Conservation (phyloP, 2,113 vertebrate species). For the Calidris pygmaea region DNA sequence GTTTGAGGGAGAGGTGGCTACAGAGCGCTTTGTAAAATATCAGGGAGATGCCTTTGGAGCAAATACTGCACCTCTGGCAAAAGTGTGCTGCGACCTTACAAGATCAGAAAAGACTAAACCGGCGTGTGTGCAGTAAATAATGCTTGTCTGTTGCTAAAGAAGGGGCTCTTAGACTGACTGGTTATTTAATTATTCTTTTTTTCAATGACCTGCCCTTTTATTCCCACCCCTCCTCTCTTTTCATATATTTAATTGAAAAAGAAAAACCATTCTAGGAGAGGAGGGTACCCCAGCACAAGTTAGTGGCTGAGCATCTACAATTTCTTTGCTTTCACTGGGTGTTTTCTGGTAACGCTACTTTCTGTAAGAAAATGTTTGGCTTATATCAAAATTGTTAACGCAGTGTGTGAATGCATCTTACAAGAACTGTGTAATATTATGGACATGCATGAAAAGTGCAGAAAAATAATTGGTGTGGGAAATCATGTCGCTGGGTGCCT, state of each 20-base stretch:
- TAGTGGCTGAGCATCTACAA: neutral
- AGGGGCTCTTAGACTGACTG: neutral
- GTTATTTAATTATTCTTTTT: neutral
- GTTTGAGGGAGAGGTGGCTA: neutral
- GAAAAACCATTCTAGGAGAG: neutral
- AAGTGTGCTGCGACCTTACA: neutral
- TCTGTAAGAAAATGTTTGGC: neutral
- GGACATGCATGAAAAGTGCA: constrained; percentile 8
- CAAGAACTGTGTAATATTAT: neutral
- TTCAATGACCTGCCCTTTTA: neutral
- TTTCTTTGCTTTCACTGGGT: neutral
- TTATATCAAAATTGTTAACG: neutral
- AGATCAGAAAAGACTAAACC: neutral
- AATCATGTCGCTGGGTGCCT: constrained; percentile 58
- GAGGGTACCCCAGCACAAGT: neutral
- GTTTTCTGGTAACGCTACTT: rapidly evolving
- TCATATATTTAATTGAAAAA: neutral
- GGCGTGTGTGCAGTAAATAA: neutral
- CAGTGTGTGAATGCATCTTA: neutral
- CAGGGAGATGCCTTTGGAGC: neutral
- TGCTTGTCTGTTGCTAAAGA: neutral
- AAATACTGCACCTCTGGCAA: neutral
- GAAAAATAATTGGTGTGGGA: constrained; percentile 68
- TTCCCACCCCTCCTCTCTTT: neutral
- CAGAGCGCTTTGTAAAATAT: rapidly evolving